Evolutionary conservation across 2,113 vertebrate genomes (phyloP).

Genomic region (Spheniscus mendiculus): DNA sequence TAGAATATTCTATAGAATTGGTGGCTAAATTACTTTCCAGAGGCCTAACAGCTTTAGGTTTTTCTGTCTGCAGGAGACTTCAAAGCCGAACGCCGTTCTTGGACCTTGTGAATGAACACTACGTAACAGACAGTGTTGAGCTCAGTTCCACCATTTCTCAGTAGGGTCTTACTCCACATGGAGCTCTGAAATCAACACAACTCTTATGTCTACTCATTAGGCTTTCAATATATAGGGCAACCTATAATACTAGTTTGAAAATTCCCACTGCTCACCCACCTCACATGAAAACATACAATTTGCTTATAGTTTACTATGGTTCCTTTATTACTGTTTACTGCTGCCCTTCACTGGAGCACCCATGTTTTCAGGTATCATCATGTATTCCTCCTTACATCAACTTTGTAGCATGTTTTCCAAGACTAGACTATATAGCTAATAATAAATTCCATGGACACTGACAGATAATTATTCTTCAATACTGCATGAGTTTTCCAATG

Average conservation of each 20-base stretch:
- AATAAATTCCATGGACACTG: neutral
- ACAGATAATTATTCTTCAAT: neutral
- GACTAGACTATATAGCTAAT: neutral
- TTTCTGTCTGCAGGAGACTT: neutral
- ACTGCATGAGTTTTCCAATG: neutral
- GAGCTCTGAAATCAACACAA: neutral
- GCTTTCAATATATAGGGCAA: neutral
- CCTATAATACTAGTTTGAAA: neutral
- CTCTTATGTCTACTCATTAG: accelerated
- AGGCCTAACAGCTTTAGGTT: neutral
- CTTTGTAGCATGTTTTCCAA: neutral
- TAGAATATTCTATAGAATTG: neutral
- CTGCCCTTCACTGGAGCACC: neutral
- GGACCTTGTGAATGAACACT: neutral
- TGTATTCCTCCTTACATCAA: neutral
- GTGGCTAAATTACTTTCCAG: neutral
- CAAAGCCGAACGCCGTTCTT: neutral
- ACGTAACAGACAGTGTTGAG: neutral
- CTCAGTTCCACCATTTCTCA: neutral
- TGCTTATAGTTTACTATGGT: neutral
- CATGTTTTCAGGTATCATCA: neutral
- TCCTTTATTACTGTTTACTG: neutral
- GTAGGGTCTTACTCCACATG: neutral
- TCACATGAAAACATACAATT: neutral
- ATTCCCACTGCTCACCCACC: neutral